Percentiles rank a stretch among this genome's conserved stretches.
Evolutionary conservation across 1,140 invertebrate species (phyloP).

Genomic region (Cotesia glomerata): DNA sequence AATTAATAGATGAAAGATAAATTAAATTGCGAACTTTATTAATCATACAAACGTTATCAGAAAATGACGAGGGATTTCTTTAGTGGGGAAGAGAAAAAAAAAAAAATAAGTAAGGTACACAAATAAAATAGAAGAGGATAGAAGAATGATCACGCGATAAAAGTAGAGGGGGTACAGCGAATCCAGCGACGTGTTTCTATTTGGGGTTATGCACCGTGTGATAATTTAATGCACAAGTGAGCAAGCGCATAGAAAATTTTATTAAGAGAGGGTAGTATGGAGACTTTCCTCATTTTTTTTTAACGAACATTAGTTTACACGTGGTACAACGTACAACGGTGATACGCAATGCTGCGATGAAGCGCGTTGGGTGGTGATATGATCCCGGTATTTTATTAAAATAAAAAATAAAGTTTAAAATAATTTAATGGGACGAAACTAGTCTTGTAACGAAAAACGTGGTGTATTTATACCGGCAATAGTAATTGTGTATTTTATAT

Average conservation of each 20-base stretch:
- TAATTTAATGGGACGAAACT: background rate
- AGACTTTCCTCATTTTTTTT: conserved; percentile 2
- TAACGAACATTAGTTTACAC: background rate
- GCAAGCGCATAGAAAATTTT: background rate
- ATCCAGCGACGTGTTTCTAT: background rate
- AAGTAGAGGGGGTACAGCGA: conserved; percentile 1
- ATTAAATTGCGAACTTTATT: background rate
- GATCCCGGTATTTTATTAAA: background rate
- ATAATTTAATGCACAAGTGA: background rate
- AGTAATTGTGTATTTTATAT: background rate
- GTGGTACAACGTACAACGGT: background rate
- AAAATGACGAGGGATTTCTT: background rate
- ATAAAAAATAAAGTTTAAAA: background rate
- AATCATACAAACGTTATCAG: background rate
- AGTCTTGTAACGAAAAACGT: background rate
- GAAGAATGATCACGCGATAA: conserved; percentile 18
- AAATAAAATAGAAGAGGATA: background rate
- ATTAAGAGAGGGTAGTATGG: background rate
- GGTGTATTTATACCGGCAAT: background rate
- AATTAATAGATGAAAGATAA: no score
- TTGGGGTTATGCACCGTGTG: background rate
- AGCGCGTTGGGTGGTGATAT: background rate
- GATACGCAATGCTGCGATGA: background rate
- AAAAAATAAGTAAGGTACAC: background rate
- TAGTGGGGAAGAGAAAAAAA: background rate